phyloP scores from a whole-genome alignment of 1,140 invertebrate genomes.

The Pectinophora gossypiella region DNA sequence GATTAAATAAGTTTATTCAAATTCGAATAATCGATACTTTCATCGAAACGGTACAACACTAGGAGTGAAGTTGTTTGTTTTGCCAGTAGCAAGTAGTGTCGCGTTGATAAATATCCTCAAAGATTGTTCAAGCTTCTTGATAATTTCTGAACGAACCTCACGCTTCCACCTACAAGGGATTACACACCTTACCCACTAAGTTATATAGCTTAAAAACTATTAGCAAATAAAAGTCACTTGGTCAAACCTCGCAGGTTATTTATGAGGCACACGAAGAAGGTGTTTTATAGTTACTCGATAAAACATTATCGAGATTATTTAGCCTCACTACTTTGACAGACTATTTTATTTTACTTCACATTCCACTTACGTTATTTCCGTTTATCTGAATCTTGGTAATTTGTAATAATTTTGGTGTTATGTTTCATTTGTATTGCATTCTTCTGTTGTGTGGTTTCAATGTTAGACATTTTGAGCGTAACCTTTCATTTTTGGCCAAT shows the following conservation, averaged over 20 bases:
- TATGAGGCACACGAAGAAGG: slow-evolving; percentile 58
- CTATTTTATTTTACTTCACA: slow-evolving; percentile 4
- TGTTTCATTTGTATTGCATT: slow-evolving; percentile 22
- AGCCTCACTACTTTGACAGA: slow-evolving; percentile 54
- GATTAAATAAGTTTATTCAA: no score
- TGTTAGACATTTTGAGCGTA: no score
- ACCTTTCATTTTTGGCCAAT: no score
- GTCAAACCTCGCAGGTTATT: slow-evolving; percentile 49
- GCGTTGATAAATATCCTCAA: slow-evolving; percentile 72
- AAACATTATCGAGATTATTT: slow-evolving; percentile 70
- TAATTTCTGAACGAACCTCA: slow-evolving; percentile 63
- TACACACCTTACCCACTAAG: slow-evolving; percentile 20
- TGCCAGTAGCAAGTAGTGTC: slow-evolving; percentile 71
- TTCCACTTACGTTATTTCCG: slow-evolving; percentile 6
- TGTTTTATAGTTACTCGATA: slow-evolving; percentile 74
- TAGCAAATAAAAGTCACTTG: slow-evolving; percentile 8
- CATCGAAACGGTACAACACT: slow-evolving; percentile 46
- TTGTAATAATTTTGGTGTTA: slow-evolving; percentile 38
- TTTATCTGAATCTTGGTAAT: slow-evolving; percentile 35
- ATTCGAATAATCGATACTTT: slow-evolving; percentile 10
- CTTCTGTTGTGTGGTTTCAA: no score
- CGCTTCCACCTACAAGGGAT: slow-evolving; percentile 28
- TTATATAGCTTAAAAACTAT: slow-evolving; percentile 28
- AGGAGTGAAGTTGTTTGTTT: slow-evolving; percentile 61
- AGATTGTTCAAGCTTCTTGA: slow-evolving; percentile 65